Base-by-base conservation (phyloP, 2,888 invertebrate genomes). In the Metellina segmentata region DNA sequence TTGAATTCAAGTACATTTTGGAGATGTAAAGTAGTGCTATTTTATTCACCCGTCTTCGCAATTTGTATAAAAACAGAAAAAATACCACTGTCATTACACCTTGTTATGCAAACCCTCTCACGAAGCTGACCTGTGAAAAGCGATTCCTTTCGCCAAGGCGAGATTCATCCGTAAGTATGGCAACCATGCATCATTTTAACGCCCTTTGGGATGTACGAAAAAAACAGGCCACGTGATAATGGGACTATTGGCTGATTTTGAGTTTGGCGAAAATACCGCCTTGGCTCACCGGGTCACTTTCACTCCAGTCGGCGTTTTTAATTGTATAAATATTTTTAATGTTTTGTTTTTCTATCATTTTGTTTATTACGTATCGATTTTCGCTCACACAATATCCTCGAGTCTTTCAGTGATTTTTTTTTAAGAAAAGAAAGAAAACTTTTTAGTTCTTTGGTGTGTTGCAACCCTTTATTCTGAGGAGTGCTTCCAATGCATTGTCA, bases 401-500 rank as follows among this genome's bases (percentile, higher is more conserved):
- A 87, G 87, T 87, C 79, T 79, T 87, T 87, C 79, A 79, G 34
- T 52, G 51, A 78, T 78, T 78, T 52, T 78, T 77, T 86, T 86
- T 71, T 51, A 70, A 16, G 49, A 85, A 83, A 52, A 51, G 70
- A 48, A 77, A 77, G 19, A 51, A 52, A 61, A 78, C 85, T 79
- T 81, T 86, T 91, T 51, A 83, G 82, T 91, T 91, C 83, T 91
- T 91, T 51, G 91, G 91, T 91, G 91, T 91, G 87, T 86, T 78
- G 70, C 90, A 34, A 79, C 90, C 83, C 82, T 86, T 77, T 83
- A 53, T 90, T 92, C 92, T 90, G 92, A 92, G 92, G 92, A 92
- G 92, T 92, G 92, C 92, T 92, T 92, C 92, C 92, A 90, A 69
- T 75, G 92, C 90, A 90, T 92, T 86, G 70, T 89, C 89, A 88